Conservation (phyloP, 2,113 vertebrate genomes). For the Rafetus swinhoei region DNA sequence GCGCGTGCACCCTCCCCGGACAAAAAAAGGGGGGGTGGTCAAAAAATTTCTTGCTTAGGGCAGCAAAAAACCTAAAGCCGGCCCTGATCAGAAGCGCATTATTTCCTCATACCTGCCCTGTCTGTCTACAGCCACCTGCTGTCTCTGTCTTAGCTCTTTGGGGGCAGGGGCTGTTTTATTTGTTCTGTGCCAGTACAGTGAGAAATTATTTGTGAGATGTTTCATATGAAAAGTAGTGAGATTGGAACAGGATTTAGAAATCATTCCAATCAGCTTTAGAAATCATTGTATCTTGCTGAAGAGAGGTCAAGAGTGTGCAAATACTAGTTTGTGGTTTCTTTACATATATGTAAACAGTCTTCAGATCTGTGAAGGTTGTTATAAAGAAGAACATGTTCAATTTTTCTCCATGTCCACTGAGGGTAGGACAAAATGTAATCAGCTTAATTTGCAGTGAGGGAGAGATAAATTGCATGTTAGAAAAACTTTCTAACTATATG, state of each 20-base stretch:
- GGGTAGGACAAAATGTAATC: background rate
- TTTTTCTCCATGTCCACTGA: background rate
- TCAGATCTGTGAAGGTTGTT: background rate
- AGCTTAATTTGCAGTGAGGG: background rate
- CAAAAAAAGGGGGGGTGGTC: too few relatives aligned
- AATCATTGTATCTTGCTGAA: background rate
- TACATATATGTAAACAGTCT: background rate
- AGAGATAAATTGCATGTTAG: background rate
- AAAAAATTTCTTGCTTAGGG: too few relatives aligned
- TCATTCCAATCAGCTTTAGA: background rate
- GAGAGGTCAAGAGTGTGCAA: background rate
- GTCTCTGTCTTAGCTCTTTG: background rate
- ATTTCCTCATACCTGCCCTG: background rate
- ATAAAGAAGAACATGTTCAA: background rate
- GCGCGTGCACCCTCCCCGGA: too few relatives aligned
- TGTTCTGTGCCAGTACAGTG: accelerated
- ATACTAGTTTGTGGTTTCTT: background rate
- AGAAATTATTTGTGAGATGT: background rate
- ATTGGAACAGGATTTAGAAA: background rate
- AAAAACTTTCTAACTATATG: background rate
- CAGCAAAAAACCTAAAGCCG: too few relatives aligned
- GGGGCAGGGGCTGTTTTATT: background rate
- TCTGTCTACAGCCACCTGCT: background rate
- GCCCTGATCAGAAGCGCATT: background rate
- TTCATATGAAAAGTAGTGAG: background rate